Percentiles rank a stretch among this genome's conserved stretches.
Evolutionary conservation across 23 tunicate genomes (phyloP).

Genomic region (Clavelina lepadiformis): DNA sequence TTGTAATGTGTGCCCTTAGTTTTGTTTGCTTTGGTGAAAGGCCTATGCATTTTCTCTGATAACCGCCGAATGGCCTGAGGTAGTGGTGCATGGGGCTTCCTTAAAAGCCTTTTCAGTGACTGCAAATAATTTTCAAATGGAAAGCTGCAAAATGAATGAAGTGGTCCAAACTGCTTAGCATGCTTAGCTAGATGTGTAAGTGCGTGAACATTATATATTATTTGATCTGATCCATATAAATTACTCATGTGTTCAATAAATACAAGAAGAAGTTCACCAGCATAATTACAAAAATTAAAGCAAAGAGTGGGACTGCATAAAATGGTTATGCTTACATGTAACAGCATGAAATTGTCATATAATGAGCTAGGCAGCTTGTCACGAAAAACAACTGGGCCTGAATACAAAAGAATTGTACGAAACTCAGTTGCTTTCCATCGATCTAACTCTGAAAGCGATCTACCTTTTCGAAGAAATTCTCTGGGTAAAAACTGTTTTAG

Average conservation of each 20-base stretch:
- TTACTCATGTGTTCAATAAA: slow-evolving; percentile 10
- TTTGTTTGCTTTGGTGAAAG: not conserved
- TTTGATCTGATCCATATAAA: slow-evolving; percentile 11
- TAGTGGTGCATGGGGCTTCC: slow-evolving; percentile 13
- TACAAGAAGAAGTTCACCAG: slow-evolving; percentile 1
- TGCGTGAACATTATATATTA: slow-evolving; percentile 32
- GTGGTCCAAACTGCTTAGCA: slow-evolving; percentile 22
- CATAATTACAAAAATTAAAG: slow-evolving; percentile 11
- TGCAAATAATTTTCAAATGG: slow-evolving; percentile 42
- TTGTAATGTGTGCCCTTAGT: not conserved
- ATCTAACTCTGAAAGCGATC: slow-evolving; percentile 27
- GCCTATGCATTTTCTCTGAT: not conserved
- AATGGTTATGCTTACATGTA: slow-evolving; percentile 1
- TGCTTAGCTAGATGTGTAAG: slow-evolving; percentile 24
- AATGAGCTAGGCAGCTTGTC: not conserved
- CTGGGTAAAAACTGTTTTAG: slow-evolving; percentile 8
- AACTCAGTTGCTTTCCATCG: slow-evolving; percentile 56
- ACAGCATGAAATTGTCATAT: slow-evolving; percentile 27
- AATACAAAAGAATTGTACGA: slow-evolving; percentile 36
- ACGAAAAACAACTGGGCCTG: slow-evolving; percentile 34
- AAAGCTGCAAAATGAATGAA: slow-evolving; percentile 18
- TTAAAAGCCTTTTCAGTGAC: slow-evolving; percentile 6
- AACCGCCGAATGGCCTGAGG: not conserved
- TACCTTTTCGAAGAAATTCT: slow-evolving; percentile 27
- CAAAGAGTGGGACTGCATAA: slow-evolving; percentile 1